Evolutionary conservation across 2,797 vertebrate genomes (phyloP).

Genomic region (Babyrousa celebensis): DNA sequence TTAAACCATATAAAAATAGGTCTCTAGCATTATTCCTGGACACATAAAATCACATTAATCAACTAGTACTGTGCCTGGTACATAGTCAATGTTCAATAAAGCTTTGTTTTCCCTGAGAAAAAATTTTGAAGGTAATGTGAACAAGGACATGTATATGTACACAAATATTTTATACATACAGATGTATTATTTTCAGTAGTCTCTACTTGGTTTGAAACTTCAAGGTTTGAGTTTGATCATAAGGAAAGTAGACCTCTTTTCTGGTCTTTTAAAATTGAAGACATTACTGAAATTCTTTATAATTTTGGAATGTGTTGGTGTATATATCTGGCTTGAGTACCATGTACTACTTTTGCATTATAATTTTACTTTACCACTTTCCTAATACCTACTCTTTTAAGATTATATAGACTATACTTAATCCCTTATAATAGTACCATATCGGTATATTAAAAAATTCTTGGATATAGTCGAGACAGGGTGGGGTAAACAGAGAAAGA

Average conservation of each 20-base stretch:
- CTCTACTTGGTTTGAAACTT: background rate
- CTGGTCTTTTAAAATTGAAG: background rate
- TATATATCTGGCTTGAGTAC: background rate
- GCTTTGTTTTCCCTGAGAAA: background rate
- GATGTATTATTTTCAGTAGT: background rate
- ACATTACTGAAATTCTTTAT: background rate
- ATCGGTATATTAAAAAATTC: background rate
- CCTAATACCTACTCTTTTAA: background rate
- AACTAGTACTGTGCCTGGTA: background rate
- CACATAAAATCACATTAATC: background rate
- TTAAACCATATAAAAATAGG: background rate
- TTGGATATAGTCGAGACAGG: background rate
- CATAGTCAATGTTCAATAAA: background rate
- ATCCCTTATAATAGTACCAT: background rate
- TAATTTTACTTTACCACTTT: slow-evolving; percentile 23
- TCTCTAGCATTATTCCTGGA: background rate
- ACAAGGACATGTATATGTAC: background rate
- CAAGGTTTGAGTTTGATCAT: background rate
- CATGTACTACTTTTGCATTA: background rate
- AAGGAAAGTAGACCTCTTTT: background rate
- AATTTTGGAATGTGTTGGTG: background rate
- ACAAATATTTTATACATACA: background rate
- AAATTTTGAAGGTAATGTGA: background rate
- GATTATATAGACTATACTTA: background rate
- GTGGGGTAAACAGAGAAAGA: background rate